These are phyloP conservation scores for Perognathus longimembris DNA, from an alignment of 2,113 vertebrate genomes.

Conservation along the genomic window DNA sequence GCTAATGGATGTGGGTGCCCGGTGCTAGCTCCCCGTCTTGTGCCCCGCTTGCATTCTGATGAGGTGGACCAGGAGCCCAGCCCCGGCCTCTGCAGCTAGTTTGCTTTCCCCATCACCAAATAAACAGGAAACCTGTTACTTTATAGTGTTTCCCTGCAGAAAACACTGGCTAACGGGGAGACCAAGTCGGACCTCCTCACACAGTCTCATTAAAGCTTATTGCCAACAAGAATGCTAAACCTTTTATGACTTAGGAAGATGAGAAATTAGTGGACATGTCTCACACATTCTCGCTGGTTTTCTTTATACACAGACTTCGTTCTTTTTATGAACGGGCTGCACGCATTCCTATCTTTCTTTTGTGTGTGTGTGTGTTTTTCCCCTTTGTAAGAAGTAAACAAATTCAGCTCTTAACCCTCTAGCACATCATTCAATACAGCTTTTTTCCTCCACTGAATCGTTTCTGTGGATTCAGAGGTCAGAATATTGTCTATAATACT, in stretches of 20 bases:
- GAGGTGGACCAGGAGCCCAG: neutral
- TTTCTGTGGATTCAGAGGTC: conserved; percentile 19
- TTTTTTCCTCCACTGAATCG: neutral
- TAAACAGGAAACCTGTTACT: conserved; percentile 25
- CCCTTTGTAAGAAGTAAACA: conserved; percentile 16
- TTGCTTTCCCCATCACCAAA: neutral
- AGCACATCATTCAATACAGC: neutral
- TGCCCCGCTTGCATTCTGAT: conserved; percentile 22
- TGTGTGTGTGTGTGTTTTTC: no score
- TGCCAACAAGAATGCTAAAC: neutral
- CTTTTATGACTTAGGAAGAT: neutral
- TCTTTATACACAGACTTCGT: neutral
- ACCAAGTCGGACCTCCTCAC: conserved; percentile 3
- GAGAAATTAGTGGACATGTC: rapidly evolving
- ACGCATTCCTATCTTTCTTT: neutral
- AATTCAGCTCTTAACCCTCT: neutral
- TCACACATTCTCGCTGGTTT: neutral
- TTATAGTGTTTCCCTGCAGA: conserved; percentile 14
- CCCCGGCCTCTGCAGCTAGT: neutral
- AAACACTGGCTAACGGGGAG: neutral
- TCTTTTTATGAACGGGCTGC: conserved; percentile 3
- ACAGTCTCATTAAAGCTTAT: neutral
- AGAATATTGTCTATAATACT: conserved; percentile 9
- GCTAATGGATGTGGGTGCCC: conserved; percentile 38
- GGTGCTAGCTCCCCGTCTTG: neutral